phyloP scores from a whole-genome alignment of 1,140 invertebrate genomes.

The Drosophila leontia region DNA sequence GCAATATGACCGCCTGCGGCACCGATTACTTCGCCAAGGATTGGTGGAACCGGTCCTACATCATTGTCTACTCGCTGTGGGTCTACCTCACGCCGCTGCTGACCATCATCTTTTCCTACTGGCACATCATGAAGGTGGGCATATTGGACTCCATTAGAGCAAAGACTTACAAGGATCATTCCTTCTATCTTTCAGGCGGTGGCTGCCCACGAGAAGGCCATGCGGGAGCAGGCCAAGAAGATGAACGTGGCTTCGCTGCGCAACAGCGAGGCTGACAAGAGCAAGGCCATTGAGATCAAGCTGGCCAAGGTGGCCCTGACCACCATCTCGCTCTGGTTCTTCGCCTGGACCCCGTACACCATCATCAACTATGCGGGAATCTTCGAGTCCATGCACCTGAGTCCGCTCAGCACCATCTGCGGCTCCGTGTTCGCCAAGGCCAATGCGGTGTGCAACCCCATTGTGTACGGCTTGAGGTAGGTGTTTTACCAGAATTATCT shows the following conservation, averaged over 20 bases:
- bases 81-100: constrained; percentile 88
- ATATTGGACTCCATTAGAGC: background rate
- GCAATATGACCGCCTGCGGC: constrained; percentile 92
- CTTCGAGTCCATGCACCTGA: constrained; percentile 88
- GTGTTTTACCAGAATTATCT: background rate
- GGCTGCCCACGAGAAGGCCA: constrained; percentile 89
- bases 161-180: background rate
- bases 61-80: constrained; percentile 88
- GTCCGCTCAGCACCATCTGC: constrained; percentile 89
- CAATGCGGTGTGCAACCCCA: constrained; percentile 89
- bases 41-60: constrained; percentile 88
- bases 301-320: constrained; percentile 89
- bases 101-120: constrained; percentile 90
- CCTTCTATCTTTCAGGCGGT: constrained; percentile 86
- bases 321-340: constrained; percentile 91
- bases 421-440: constrained; percentile 89
- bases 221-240: constrained; percentile 90
- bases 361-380: constrained; percentile 90
- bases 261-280: constrained; percentile 87
- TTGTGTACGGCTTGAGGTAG: constrained; percentile 87
- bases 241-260: constrained; percentile 90
- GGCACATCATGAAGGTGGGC: constrained; percentile 88
- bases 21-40: constrained; percentile 91
- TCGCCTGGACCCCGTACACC: constrained; percentile 91
- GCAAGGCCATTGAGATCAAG: constrained; percentile 87